These are phyloP conservation scores for Cynopterus brachyotis DNA, from an alignment of 2,113 vertebrate genomes.

Conservation along the genomic window DNA sequence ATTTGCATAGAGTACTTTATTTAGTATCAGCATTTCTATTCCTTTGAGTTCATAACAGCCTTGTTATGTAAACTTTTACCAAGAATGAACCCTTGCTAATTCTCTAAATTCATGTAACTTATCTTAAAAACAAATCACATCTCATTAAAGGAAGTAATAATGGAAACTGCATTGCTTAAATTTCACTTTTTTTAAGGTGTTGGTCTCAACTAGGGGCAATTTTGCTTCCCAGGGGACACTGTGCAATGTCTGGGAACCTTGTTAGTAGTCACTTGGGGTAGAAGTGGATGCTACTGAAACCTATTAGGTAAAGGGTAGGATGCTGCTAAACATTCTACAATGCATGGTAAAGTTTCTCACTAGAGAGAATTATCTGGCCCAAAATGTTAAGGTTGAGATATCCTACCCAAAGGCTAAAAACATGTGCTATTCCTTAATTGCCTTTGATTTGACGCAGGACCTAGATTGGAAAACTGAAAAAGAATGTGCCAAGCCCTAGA, in stretches of 20 bases:
- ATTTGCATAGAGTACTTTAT: background rate
- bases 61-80: background rate
- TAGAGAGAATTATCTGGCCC: background rate
- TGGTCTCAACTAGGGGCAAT: background rate
- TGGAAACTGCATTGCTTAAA: background rate
- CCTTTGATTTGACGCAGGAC: background rate
- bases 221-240: background rate
- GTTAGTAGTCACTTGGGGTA: background rate
- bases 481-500: background rate
- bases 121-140: background rate
- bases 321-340: background rate
- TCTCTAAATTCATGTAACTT: conserved; percentile 28
- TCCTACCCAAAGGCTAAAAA: background rate
- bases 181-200: background rate
- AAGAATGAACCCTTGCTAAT: background rate
- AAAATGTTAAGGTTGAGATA: background rate
- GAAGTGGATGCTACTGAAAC: background rate
- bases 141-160: background rate
- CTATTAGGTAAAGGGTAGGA: background rate
- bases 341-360: background rate
- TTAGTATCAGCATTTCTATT: background rate
- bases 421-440: background rate
- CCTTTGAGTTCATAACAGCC: background rate
- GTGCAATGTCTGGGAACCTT: background rate
- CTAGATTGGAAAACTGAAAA: background rate